Evolutionary conservation across 2,888 invertebrate species (phyloP), one percentile per base, ranked within the genome.

Genomic region (Augochlorella aurata): DNA sequence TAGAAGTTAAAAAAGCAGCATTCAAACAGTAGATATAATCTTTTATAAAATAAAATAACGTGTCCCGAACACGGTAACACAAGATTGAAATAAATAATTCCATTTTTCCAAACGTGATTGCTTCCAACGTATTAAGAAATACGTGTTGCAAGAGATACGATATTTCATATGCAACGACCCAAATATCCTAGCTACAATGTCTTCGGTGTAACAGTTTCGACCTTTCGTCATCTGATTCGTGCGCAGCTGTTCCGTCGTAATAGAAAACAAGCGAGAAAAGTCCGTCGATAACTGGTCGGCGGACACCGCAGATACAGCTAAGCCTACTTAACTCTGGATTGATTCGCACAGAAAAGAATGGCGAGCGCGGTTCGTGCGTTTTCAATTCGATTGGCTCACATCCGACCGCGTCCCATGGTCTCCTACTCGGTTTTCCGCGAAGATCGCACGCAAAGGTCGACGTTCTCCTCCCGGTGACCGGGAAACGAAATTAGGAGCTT

Each of bases 111-210:
- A 58, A 24, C 16, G 7, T 7, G 14, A 58, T 2, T 24, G 24
- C 14, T 16, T 58, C 8, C 0, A 58, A 58, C 14, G 61, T 12
- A 14, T 58, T 7, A 58, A 58, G 5, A 24, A 38, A 63, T 29
- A 16, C 16, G 7, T 9, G 4, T 65, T 65, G 65, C 10, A 65
- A 65, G 18, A 9, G 38, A 44, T 10, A n/a, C 44, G 38, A 65
- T n/a, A 65, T 44, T 65, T 44, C 65, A n/a, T 65, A 65, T 65
- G 65, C 65, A 65, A 65, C 44, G 18, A 44, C 44, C 12, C 18
- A 44, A 38, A 7, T 18, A 44, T 91, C 92, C 90, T 91, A 88
- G 89, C 90, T 91, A 91, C 84, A 90, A 91, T 89, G 87, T 69
- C n/a, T 44, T 61, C 68, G n/a, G 38, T 70, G 16, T 16, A 45